Conservation (phyloP, 2,888 invertebrate species). For the Andrena fulva region DNA sequence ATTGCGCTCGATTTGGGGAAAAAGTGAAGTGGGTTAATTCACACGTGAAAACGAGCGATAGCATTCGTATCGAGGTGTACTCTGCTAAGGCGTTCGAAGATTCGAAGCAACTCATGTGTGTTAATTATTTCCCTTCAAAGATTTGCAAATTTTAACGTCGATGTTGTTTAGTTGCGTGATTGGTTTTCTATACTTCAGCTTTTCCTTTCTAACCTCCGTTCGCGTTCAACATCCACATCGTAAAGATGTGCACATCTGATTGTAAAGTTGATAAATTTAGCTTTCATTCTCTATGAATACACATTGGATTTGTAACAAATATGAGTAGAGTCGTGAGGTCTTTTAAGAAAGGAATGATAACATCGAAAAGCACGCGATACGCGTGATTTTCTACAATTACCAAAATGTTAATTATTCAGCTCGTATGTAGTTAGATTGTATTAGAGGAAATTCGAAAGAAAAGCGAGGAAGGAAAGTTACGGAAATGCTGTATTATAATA, state of each 20-base stretch:
- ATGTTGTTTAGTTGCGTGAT: neutral
- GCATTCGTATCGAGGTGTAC: no score
- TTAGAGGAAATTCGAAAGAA: neutral
- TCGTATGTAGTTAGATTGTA: neutral
- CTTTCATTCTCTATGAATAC: neutral
- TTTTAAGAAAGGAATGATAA: no score
- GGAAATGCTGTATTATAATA: neutral
- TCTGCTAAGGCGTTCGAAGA: neutral
- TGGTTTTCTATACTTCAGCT: neutral
- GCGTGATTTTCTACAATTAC: no score
- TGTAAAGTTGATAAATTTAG: no score
- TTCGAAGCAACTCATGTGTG: neutral
- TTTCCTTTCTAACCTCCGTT: slow-evolving; percentile 11
- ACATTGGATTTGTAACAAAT: no score
- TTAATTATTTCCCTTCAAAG: neutral
- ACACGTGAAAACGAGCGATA: neutral
- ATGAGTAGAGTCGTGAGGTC: no score
- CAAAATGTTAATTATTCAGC: no score
- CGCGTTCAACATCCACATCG: neutral
- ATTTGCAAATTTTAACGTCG: neutral
- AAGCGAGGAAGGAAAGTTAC: neutral
- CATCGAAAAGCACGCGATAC: no score
- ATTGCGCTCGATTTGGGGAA: neutral
- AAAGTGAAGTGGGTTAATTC: neutral
- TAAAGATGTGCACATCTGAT: no score